Base-by-base conservation (phyloP, 1,140 invertebrate genomes). In the Bombus huntii region DNA sequence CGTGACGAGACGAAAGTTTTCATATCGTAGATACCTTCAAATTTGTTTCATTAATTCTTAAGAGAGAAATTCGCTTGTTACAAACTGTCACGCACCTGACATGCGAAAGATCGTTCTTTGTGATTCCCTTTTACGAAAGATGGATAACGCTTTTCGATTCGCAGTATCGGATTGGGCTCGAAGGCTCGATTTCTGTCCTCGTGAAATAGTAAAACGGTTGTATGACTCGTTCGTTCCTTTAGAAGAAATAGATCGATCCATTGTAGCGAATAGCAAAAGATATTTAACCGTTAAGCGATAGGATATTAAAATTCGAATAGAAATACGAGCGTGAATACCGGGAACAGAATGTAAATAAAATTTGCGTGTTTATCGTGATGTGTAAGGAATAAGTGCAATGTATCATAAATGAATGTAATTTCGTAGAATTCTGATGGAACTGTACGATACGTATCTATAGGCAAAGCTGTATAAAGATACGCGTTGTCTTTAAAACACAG, bases 401-500 rank as follows among this genome's bases (percentile, higher is more conserved):
- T 80, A 85, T 79, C 75, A 74, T 81, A 81, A 73, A 74, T 66
- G 70, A 59, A 66, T 80, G 70, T 81, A 81, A 81, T 75, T 73
- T 81, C 78, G 68, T 81, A 68, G 78, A 72, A 81, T 68, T 42
- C 59, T 59, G 34, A 74, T 66, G 78, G 44, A 53, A 57, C 59
- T 81, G 70, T 79, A 44, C 57, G 57, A 65, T 80, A 73, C 39
- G 65, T 70, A 34, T 77, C 39, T 28, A 31, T 65, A 53, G 57
- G 25, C 22, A 13, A 75, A 66, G 9, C 44, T 37, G 31, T 42
- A 68, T 28, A 53, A 74, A 68, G 78, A 72, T 68, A 15, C 34
- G 28, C 78, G 78, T 68, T 81, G 59, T 74, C 70, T 53, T 68
- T 22, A 12, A 37, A 80, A n/a, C 57, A 71, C 83, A 47, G 66